Evolutionary conservation across 2,113 vertebrate species (phyloP).

Genomic region (Antechinus stuartii): DNA sequence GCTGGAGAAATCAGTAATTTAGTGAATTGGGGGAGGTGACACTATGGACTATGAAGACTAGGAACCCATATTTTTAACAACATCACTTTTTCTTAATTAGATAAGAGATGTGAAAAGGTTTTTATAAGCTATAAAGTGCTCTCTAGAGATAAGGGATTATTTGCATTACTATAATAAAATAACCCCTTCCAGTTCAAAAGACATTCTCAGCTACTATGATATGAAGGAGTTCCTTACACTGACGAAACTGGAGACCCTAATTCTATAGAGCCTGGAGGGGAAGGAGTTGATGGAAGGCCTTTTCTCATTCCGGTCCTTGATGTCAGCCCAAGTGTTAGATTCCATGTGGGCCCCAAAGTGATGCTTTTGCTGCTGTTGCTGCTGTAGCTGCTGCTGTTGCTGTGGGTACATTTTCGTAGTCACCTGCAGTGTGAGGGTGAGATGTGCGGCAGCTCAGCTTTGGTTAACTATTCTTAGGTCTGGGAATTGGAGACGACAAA

Average conservation of each 20-base stretch:
- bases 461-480: constrained; percentile 74
- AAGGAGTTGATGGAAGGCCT: background rate
- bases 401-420: constrained; percentile 22
- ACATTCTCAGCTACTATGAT: background rate
- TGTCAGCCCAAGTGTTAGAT: background rate
- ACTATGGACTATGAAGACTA: background rate
- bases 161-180: background rate
- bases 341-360: background rate
- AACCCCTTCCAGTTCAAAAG: background rate
- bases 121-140: background rate
- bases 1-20: background rate
- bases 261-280: background rate
- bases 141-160: background rate
- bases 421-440: constrained; percentile 52
- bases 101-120: background rate
- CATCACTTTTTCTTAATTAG: background rate
- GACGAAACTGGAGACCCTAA: background rate
- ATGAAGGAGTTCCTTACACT: background rate
- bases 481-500: constrained; percentile 59
- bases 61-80: background rate
- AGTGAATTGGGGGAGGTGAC: background rate
- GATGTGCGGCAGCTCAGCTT: background rate
- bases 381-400: constrained; percentile 26
- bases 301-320: background rate
- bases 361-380: background rate